Base-by-base conservation (phyloP, 2,797 vertebrate species). In the Glyptemys insculpta region DNA sequence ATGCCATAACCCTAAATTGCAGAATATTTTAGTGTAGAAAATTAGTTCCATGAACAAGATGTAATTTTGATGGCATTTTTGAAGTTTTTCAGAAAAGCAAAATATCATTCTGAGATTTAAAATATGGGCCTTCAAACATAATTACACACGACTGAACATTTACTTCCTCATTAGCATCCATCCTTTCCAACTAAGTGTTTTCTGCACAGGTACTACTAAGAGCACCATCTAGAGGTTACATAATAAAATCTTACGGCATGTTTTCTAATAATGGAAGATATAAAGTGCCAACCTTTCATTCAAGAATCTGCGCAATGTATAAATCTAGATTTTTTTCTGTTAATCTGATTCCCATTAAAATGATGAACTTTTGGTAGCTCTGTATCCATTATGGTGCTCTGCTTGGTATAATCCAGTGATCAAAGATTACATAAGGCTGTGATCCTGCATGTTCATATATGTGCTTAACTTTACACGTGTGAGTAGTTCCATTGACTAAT, bases 31-130 rank as follows among this genome's bases (percentile, higher is more conserved):
- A 82, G 56, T 29, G 50, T 44, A 54, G 79, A 44, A 0, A 1
- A 21, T 54, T 88, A 86, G 85, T 88, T 87, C 53, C 92, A 29
- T 29, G n/a, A 31, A 82, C 34, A 88, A 47, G 31, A 62, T 12
- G 4, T 84, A 72, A 90, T 92, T 91, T 87, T 79, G 29, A 59
- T 88, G 85, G 12, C 15, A 59, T 83, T 88, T 94, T 88, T 83
- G 65, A 49, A 56, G 80, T 44, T 85, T 44, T 85, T 80, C 12
- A 49, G 23, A 85, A 89, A 78, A 52, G 19, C 12, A 81, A 85
- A 31, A 80, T 53, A 27, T 49, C 12, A 81, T 83, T 81, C 53
- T 83, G 62, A 95, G 86, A 12, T 83, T 34, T 1, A 5, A 82
- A 21, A 21, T 68, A 44, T 44, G 16, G 37, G 47, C 31, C 31